Conservation (phyloP, 2,797 vertebrate species). For the Pangasius sanitwongsei region DNA sequence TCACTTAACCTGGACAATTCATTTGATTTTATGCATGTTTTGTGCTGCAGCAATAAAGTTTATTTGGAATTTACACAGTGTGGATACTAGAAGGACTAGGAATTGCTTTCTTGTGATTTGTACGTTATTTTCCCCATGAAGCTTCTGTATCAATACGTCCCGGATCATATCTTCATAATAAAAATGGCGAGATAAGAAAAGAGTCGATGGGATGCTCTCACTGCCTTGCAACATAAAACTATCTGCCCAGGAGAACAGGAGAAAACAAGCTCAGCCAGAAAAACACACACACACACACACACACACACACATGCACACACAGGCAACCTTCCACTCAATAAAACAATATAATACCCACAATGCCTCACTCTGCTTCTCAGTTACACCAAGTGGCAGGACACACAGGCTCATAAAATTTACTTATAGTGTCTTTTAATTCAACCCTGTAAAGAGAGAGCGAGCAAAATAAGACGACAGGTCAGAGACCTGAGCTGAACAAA, state of each 20-base stretch:
- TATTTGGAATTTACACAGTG: slow-evolving; percentile 34
- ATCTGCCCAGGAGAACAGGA: slow-evolving; percentile 67
- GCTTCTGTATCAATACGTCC: slow-evolving; percentile 48
- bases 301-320: slow-evolving; percentile 15
- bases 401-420: slow-evolving; percentile 72
- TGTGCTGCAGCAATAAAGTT: slow-evolving; percentile 26
- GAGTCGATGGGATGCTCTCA: slow-evolving; percentile 65
- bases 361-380: slow-evolving; percentile 52
- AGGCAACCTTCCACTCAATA: slow-evolving; percentile 56
- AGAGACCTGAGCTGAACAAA: slow-evolving; percentile 47
- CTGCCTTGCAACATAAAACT: slow-evolving; percentile 68
- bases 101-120: slow-evolving; percentile 41
- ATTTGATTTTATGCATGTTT: slow-evolving; percentile 21
- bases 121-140: slow-evolving; percentile 40
- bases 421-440: slow-evolving; percentile 69
- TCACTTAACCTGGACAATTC: slow-evolving; percentile 5
- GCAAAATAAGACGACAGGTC: slow-evolving; percentile 59
- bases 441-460: slow-evolving; percentile 47
- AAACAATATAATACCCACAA: slow-evolving; percentile 62
- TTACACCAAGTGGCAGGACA: slow-evolving; percentile 51
- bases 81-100: slow-evolving; percentile 11
- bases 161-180: slow-evolving; percentile 59
- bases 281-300: slow-evolving; percentile 31
- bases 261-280: slow-evolving; percentile 59
- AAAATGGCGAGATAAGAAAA: slow-evolving; percentile 50